Evolutionary conservation across 2,888 invertebrate genomes (phyloP), one percentile per base, ranked within the genome.

Genomic region (Rhaphigaster nebulosa): DNA sequence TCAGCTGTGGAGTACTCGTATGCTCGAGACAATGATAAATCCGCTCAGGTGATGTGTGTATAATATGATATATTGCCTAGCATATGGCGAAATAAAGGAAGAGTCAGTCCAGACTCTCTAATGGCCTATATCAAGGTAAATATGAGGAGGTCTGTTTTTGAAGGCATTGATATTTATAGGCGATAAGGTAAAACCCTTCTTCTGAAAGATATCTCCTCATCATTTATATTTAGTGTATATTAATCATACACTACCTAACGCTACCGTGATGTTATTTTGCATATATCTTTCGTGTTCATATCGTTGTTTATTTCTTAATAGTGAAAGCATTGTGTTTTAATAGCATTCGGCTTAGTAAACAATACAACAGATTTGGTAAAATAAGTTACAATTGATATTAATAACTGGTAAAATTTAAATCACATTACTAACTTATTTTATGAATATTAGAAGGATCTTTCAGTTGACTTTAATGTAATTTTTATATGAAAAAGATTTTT

Each of bases 111-210:
- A n/a, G 45, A n/a, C 50, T 45, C 84, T 8, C 2, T 84, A 84
- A 84, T 84, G 84, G 84, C 84, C 45, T 45, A 50, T n/a, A 45
- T 84, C 45, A 15, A 50, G n/a, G 45, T n/a, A 84, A 50, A 84
- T 84, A 84, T 45, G 84, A 50, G 84, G 45, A 41, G 45, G n/a
- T 50, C 84, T 84, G 84, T n/a, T 84, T n/a, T 26, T 13, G 84
- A 84, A 84, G 84, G 84, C 84, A 41, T 45, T 45, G 84, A 45
- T 84, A 84, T 84, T 84, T 84, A 84, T 84, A n/a, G 45, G 45
- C 84, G 84, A n/a, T 84, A n/a, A 13, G 84, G n/a, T 45, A 45
- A 84, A 84, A 84, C 45, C 45, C 45, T 20, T 84, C 45, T n/a
- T 0, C 45, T 26, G 84, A n/a, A 80, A 3, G 38, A 23, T 29